phyloP scores from a whole-genome alignment of 2,797 vertebrate species.

The Leuciscus waleckii region DNA sequence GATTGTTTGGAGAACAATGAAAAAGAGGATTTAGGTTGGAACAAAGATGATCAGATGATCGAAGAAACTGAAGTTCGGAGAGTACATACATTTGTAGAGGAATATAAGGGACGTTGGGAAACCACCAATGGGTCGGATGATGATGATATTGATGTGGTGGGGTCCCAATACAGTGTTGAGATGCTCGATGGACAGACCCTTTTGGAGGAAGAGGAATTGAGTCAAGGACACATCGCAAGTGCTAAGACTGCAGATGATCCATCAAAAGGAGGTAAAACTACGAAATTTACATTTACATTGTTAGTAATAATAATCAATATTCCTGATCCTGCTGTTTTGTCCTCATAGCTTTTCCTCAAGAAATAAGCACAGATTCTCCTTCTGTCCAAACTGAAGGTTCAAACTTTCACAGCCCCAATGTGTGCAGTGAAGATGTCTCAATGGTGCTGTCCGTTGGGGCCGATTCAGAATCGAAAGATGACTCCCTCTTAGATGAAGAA shows the following conservation, averaged over 20 bases:
- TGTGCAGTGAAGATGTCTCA: neutral
- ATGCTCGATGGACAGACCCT: constrained; percentile 4
- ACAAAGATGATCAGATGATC: neutral
- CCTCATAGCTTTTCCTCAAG: neutral
- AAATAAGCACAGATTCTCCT: constrained; percentile 8
- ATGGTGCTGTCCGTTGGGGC: neutral
- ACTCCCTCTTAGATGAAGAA: constrained; percentile 50
- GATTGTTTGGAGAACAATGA: constrained; percentile 19
- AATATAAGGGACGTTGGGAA: constrained; percentile 12
- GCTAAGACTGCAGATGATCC: neutral
- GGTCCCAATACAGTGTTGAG: neutral
- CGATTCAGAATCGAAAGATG: constrained; percentile 19
- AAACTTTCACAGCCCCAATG: neutral
- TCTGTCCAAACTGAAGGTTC: constrained; percentile 6
- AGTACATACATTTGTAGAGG: constrained; percentile 21
- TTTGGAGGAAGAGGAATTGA: constrained; percentile 29
- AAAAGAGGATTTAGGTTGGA: neutral
- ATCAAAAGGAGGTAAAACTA: constrained; percentile 44
- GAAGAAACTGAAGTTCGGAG: constrained; percentile 4
- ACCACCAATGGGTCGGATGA: neutral
- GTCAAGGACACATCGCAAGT: neutral
- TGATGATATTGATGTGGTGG: neutral
- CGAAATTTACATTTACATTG: neutral
- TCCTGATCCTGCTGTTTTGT: constrained; percentile 10
- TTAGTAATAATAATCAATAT: neutral